These are phyloP conservation scores for Pempheris klunzingeri DNA, from an alignment of 2,797 vertebrate species.

Conservation along the genomic window DNA sequence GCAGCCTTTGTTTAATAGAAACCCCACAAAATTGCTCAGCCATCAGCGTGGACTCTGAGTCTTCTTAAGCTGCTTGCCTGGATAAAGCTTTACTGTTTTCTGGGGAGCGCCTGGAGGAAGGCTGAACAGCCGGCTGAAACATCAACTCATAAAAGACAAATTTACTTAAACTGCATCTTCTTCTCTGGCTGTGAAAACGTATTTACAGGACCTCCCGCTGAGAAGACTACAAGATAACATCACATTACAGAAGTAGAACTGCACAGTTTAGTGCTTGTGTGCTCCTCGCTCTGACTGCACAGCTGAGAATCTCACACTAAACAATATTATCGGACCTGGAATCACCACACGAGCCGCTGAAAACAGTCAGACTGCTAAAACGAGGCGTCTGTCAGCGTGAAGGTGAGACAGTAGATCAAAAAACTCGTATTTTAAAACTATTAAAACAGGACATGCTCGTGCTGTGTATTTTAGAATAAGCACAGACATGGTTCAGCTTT, in stretches of 20 bases:
- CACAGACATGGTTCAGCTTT: conserved; percentile 5
- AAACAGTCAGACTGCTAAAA: neutral
- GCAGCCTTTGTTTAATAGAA: conserved; percentile 15
- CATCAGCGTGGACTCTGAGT: conserved; percentile 8
- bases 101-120: neutral
- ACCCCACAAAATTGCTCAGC: neutral
- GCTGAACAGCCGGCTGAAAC: neutral
- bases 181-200: neutral
- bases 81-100: conserved; percentile 33
- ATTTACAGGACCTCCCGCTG: neutral
- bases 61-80: conserved; percentile 37
- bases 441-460: no score
- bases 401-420: neutral
- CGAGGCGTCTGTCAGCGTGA: neutral
- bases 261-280: neutral
- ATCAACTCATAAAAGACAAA: neutral
- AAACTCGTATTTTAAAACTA: neutral
- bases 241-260: neutral
- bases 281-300: neutral
- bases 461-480: neutral
- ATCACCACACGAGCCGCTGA: neutral
- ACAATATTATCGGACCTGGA: neutral
- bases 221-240: neutral
- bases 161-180: neutral
- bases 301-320: neutral